A percentile compares a stretch with the other conserved stretches of the same genome.
Evolutionary conservation across 2,888 invertebrate species (phyloP).

Genomic region (Sarcophaga subvicina): DNA sequence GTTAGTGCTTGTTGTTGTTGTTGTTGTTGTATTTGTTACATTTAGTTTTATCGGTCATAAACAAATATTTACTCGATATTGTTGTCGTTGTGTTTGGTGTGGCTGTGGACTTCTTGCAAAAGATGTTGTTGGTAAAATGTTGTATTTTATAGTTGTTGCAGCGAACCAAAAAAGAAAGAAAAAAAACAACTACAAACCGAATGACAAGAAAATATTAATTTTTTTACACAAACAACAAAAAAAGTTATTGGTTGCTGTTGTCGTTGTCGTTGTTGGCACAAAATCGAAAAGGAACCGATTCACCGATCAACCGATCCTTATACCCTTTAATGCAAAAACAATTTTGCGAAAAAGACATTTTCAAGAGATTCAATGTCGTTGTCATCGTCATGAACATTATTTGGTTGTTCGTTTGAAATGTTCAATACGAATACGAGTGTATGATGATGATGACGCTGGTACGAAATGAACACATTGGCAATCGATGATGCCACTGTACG

Average conservation of each 20-base stretch:
- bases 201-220: conserved; percentile 71
- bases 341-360: conserved; percentile 58
- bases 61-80: not conserved
- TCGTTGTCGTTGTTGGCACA: conserved; percentile 45
- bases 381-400: conserved; percentile 62
- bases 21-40: conserved; percentile 9
- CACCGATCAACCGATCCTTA: conserved; percentile 37
- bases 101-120: no score
- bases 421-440: not conserved
- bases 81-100: not conserved
- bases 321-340: not conserved
- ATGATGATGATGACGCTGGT: no score
- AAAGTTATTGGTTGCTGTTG: conserved; percentile 27
- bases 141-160: conserved; percentile 55
- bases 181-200: conserved; percentile 53
- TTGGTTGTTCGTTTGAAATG: conserved; percentile 51
- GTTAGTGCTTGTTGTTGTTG: conserved; percentile 30
- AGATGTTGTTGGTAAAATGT: conserved; percentile 16
- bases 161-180: no score
- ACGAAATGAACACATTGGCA: conserved; percentile 40
- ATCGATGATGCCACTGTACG: conserved; percentile 48
- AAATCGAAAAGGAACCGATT: conserved; percentile 57
- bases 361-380: conserved; percentile 56
- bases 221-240: conserved; percentile 65
- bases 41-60: not conserved